phyloP scores from a whole-genome alignment of 2,113 vertebrate genomes.

The Crotophaga sulcirostris region DNA sequence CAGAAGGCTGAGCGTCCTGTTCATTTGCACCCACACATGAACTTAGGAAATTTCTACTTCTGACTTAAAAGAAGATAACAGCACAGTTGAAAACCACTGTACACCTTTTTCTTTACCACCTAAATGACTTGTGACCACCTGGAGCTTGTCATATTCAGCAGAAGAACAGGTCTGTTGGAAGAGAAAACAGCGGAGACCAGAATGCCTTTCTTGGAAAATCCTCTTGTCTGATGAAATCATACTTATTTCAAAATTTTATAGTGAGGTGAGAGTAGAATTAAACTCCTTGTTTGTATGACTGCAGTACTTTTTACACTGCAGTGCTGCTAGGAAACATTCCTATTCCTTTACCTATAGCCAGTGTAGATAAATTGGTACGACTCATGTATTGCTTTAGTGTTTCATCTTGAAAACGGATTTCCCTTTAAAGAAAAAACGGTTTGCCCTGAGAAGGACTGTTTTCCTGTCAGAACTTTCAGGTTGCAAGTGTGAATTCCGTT shows the following conservation, averaged over 20 bases:
- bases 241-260: not conserved
- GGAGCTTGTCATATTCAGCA: not conserved
- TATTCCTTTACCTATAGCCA: not conserved
- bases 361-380: not conserved
- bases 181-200: not conserved
- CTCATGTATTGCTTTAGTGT: not conserved
- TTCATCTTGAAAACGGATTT: not conserved
- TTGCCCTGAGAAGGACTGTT: not conserved
- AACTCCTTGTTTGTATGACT: not conserved
- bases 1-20: not conserved
- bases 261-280: fast-evolving
- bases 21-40: not conserved
- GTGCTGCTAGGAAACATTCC: not conserved
- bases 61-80: not conserved
- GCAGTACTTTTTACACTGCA: not conserved
- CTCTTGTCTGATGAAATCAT: not conserved
- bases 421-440: not conserved
- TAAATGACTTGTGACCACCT: not conserved
- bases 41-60: not conserved
- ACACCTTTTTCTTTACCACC: not conserved
- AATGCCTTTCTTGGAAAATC: not conserved
- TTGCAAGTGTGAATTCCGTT: not conserved
- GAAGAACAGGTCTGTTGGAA: not conserved
- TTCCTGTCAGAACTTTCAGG: not conserved
- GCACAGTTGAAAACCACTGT: not conserved